Base-by-base conservation (phyloP, 2,797 vertebrate genomes). In the Microcaecilia unicolor region DNA sequence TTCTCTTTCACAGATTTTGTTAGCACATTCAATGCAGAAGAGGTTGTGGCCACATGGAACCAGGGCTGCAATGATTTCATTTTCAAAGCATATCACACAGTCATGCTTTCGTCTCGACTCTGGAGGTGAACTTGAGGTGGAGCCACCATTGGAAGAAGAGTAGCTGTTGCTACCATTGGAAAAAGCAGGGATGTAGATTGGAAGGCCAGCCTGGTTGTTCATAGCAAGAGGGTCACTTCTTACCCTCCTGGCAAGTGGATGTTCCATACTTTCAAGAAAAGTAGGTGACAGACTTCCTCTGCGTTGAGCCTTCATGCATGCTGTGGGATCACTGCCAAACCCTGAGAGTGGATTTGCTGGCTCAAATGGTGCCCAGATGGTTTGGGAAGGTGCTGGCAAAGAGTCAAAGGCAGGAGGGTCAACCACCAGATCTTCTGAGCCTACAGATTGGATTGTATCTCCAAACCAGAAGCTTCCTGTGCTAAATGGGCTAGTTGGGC, bases 31-130 rank as follows among this genome's bases (percentile, higher is more conserved):
- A 62, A 90, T 74, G 83, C 93, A 96, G 80, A 96, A 90, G 50
- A 90, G 87, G 64, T 88, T 93, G 76, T 94, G 92, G 58, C 90
- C 93, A 4, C 93, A 95, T 25, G 91, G 92, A 48, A 93, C 88
- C 43, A 96, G 74, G 66, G 90, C 88, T 4, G 91, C 89, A 2
- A 84, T 65, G 44, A 89, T 85, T 66, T 91, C 88, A 40, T 78
- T 87, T 63, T 92, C 89, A 59, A 88, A 80, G 63, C 93, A 95
- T 44, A 88, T 76, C 37, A 92, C 73, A 32, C 92, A 96, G 37
- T 88, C 77, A 41, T 90, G 88, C 55, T 83, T 89, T 19, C 69
- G 72, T 35, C 81, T 77, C 1, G 74, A 81, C 28, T 92, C 88
- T 0, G 87, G 90, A 1, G 93, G 92, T 3, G 92, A 95, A 46